phyloP scores from a whole-genome alignment of 2,888 invertebrate genomes.

The Parnassius glacialis region DNA sequence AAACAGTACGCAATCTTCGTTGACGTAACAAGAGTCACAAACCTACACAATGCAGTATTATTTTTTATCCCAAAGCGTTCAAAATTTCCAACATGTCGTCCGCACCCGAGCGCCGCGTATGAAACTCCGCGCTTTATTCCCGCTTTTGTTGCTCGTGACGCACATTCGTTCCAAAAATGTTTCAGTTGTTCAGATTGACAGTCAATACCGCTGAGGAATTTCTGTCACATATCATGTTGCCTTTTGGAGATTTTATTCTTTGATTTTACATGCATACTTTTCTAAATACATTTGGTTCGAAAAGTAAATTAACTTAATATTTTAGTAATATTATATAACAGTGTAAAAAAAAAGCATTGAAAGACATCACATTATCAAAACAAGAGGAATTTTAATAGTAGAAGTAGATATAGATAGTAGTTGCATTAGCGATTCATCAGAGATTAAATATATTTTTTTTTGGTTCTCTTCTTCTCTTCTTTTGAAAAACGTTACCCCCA shows the following conservation, averaged over 20 bases:
- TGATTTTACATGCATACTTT: slow-evolving; percentile 6
- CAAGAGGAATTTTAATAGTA: too few species aligned
- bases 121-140: slow-evolving; percentile 51
- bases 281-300: background rate
- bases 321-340: too few species aligned
- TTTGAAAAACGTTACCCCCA: too few species aligned
- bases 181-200: slow-evolving; percentile 46
- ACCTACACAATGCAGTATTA: slow-evolving; percentile 23
- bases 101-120: slow-evolving; percentile 31
- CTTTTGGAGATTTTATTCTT: slow-evolving; percentile 6
- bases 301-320: too few species aligned
- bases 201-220: slow-evolving; percentile 35
- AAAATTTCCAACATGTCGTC: slow-evolving; percentile 42
- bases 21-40: slow-evolving; percentile 20
- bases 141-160: slow-evolving; percentile 49
- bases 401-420: too few species aligned
- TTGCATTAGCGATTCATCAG: too few species aligned
- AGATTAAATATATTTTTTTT: too few species aligned
- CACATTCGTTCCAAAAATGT: slow-evolving; percentile 55
- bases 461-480: too few species aligned
- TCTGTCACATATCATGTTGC: slow-evolving; percentile 16
- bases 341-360: too few species aligned
- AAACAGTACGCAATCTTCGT: slow-evolving; percentile 10
- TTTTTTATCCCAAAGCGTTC: slow-evolving; percentile 37
- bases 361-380: too few species aligned